Base-by-base conservation (phyloP, 2,797 vertebrate genomes). In the Jordanella pulchra region DNA sequence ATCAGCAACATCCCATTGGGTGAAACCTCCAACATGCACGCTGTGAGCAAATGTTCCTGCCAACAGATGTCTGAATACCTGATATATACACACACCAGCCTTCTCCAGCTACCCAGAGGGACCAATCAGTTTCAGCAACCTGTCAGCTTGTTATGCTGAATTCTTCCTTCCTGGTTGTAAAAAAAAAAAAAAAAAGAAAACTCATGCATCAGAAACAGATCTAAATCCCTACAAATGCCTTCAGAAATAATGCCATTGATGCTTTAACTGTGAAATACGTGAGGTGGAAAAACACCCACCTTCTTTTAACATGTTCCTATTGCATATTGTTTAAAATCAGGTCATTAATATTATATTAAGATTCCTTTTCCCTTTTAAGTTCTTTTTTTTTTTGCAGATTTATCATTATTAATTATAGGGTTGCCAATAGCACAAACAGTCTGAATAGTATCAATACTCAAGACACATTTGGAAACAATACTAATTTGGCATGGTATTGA, bases 51-150 rank as follows among this genome's bases (percentile, higher is more conserved):
- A 70, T 72, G 35, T 9, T 45, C 65, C 72, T 84, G 78, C 82
- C 80, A 81, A 87, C 91, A 91, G 86, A 88, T 87, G 90, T 89
- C 78, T 82, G 82, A 90, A 82, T 89, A 87, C 82, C 74, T 84
- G 82, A 92, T 84, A 56, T 84, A 32, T 56, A 87, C 80, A 65
- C 13, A 86, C 86, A 88, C 76, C 79, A 58, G 80, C 86, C 75
- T 72, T 71, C 79, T 74, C 74, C 58, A 72, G 76, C 83, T 82
- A 82, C 90, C 90, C 92, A 86, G 82, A 84, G 92, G 92, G 89
- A 93, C 88, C 90, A 92, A 93, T 92, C 91, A 92, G 87, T 86
- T 87, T 78, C 81, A 77, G 88, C 87, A 91, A 81, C 80, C 85
- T 90, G 88, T 89, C 89, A 81, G 79, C 72, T 63, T 50, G 76